These are phyloP conservation scores for Amia ocellicauda DNA, from an alignment of 2,113 vertebrate species.

Conservation along the genomic window DNA sequence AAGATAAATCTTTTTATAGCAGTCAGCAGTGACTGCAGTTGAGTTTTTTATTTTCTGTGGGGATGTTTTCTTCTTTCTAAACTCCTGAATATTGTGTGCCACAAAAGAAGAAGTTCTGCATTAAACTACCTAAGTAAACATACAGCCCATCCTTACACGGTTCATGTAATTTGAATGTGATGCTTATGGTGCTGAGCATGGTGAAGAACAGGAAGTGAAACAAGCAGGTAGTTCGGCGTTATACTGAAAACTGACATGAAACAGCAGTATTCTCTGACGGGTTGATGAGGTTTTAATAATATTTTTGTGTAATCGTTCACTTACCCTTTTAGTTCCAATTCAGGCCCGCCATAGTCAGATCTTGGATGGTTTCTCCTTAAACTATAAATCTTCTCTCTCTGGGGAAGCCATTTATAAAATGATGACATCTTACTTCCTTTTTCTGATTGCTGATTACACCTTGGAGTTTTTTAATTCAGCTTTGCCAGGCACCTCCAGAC, in stretches of 20 bases:
- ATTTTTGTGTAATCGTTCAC: slow-evolving; percentile 31
- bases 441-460: slow-evolving; percentile 60
- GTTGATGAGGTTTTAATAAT: slow-evolving; percentile 28
- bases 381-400: slow-evolving; percentile 49
- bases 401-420: slow-evolving; percentile 47
- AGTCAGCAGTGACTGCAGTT: too few species aligned
- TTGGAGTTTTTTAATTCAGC: slow-evolving; percentile 43
- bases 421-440: slow-evolving; percentile 50
- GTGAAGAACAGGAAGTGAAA: too few species aligned
- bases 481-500: slow-evolving; percentile 36
- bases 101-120: too few species aligned
- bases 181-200: too few species aligned
- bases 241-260: slow-evolving; percentile 1
- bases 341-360: not conserved
- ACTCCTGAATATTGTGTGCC: too few species aligned
- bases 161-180: too few species aligned
- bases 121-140: too few species aligned
- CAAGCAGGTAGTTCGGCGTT: too few species aligned
- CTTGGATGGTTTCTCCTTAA: slow-evolving; percentile 25
- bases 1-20: too few species aligned
- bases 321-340: slow-evolving; percentile 17
- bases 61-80: too few species aligned
- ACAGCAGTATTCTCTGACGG: slow-evolving; percentile 12
- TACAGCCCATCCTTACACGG: too few species aligned
- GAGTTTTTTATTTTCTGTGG: too few species aligned